These are phyloP conservation scores for Lasius fuliginosus DNA, from an alignment of 2,888 invertebrate genomes.

Conservation along the genomic window DNA sequence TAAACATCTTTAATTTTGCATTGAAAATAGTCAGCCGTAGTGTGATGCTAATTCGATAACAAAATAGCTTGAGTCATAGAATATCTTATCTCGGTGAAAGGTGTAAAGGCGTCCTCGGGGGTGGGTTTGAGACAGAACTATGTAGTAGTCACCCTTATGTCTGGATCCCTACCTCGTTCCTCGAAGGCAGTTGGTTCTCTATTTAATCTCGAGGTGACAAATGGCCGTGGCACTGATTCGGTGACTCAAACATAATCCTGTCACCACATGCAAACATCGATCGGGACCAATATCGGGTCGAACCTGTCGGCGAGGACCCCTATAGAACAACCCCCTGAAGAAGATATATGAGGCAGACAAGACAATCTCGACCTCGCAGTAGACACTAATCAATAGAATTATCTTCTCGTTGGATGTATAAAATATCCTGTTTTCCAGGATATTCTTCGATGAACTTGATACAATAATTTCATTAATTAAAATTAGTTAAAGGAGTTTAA, in stretches of 20 bases:
- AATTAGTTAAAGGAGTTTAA: not conserved
- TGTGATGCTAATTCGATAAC: conserved; percentile 61
- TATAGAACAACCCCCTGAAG: conserved; percentile 40
- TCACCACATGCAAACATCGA: conserved; percentile 84
- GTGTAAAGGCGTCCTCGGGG: conserved; percentile 43
- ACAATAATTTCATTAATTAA: conserved; percentile 15
- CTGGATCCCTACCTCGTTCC: conserved; percentile 56
- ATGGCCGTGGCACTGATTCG: conserved; percentile 83
- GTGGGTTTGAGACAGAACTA: conserved; percentile 44
- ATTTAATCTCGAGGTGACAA: conserved; percentile 85
- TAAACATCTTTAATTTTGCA: conserved; percentile 41
- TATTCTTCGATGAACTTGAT: not conserved
- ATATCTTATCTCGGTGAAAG: conserved; percentile 65
- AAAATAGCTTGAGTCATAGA: conserved; percentile 46
- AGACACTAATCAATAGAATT: conserved; percentile 63
- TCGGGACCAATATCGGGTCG: conserved; percentile 79
- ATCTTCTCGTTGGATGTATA: conserved; percentile 41
- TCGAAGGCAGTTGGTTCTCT: conserved; percentile 81
- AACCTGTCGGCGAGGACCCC: conserved; percentile 53
- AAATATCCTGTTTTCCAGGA: conserved; percentile 31
- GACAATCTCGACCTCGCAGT: conserved; percentile 47
- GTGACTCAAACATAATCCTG: conserved; percentile 83
- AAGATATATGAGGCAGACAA: conserved; percentile 62
- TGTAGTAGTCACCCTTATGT: conserved; percentile 70
- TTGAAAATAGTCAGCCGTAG: conserved; percentile 56